Conservation (phyloP, 2,113 vertebrate species). For the Eurystomus gularis region DNA sequence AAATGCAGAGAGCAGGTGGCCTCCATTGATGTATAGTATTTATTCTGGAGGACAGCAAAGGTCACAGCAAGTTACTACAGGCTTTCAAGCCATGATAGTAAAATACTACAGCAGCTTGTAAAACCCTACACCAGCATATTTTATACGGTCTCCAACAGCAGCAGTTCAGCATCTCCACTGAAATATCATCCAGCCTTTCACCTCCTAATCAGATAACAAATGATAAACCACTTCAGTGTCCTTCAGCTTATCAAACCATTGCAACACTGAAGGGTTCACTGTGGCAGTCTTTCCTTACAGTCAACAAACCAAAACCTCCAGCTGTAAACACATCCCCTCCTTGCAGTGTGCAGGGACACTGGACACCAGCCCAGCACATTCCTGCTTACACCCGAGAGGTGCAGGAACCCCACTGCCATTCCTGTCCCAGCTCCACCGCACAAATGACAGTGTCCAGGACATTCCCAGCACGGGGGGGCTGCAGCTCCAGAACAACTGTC, state of each 20-base stretch:
- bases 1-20: not conserved
- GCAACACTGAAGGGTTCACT: not conserved
- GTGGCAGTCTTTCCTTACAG: not conserved
- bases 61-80: not conserved
- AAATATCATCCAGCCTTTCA: constrained; percentile 27
- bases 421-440: not conserved
- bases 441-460: not conserved
- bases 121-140: not conserved
- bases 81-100: not conserved
- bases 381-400: not conserved
- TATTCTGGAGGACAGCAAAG: not conserved
- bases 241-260: constrained; percentile 23
- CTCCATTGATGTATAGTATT: not conserved
- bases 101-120: not conserved
- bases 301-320: not conserved
- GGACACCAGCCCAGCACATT: not conserved
- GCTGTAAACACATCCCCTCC: not conserved
- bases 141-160: not conserved
- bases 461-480: not conserved
- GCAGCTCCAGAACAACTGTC: not conserved
- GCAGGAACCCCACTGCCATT: not conserved
- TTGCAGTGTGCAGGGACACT: accelerated
- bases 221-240: not conserved
- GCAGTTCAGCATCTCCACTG: not conserved
- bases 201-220: not conserved